Percentiles rank a stretch among this genome's conserved stretches.
These are phyloP conservation scores for Apogon hyalosoma DNA, from an alignment of 2,797 vertebrate species.

Conservation along the genomic window DNA sequence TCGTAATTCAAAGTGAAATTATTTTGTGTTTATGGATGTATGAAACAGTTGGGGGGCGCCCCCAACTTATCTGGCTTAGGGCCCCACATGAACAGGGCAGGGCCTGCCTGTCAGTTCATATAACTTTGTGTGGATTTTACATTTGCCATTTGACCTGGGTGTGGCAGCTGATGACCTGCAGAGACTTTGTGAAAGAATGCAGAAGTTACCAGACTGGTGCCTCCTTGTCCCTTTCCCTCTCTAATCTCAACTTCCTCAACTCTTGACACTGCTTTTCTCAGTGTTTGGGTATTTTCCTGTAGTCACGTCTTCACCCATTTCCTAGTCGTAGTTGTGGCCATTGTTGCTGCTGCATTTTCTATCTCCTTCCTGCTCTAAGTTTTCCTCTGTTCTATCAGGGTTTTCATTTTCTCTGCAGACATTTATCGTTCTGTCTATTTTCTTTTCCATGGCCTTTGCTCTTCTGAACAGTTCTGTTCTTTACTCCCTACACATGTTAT, in stretches of 20 bases:
- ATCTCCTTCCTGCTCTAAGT: neutral
- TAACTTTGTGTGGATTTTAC: slow-evolving; percentile 38
- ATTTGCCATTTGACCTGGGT: slow-evolving; percentile 69
- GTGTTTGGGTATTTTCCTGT: neutral
- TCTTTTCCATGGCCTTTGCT: slow-evolving; percentile 24
- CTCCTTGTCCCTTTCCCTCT: slow-evolving; percentile 34
- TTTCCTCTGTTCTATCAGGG: slow-evolving; percentile 3
- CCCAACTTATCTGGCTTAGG: no score
- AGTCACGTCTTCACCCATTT: neutral
- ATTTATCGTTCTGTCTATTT: slow-evolving; percentile 1
- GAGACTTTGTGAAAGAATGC: slow-evolving; percentile 40
- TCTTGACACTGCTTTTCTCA: slow-evolving; percentile 15
- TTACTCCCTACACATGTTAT: slow-evolving; percentile 5
- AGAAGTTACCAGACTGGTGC: slow-evolving; percentile 43
- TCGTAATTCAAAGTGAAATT: no score
- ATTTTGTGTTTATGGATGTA: no score
- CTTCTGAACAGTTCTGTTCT: slow-evolving; percentile 8
- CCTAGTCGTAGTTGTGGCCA: neutral
- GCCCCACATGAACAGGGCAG: no score
- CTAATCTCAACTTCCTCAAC: slow-evolving; percentile 35
- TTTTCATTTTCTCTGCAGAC: neutral
- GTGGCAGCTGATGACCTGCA: slow-evolving; percentile 47
- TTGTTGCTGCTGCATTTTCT: neutral
- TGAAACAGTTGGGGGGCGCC: no score
- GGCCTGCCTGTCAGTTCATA: neutral